These are phyloP conservation scores for Sabatieria punctata DNA, from an alignment of 2,888 invertebrate genomes.

Conservation along the genomic window DNA sequence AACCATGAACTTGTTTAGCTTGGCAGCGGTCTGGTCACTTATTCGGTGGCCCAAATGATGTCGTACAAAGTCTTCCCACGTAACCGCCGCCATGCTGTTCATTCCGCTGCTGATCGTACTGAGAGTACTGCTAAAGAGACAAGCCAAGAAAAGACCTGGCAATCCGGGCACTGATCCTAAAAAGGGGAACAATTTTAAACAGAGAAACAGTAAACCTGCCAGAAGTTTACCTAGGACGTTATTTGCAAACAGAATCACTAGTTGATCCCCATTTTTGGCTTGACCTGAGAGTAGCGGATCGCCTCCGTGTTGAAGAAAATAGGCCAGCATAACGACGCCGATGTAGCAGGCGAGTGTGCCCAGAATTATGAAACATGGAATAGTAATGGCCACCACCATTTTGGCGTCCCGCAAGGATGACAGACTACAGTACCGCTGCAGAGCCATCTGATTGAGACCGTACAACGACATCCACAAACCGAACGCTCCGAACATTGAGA, in stretches of 20 bases:
- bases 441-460: slow-evolving; percentile 18
- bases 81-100: slow-evolving; percentile 8
- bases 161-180: slow-evolving; percentile 6
- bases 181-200: background rate
- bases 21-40: background rate
- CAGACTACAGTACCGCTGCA: slow-evolving; percentile 18
- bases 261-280: slow-evolving; percentile 4
- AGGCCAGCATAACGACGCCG: slow-evolving; percentile 12
- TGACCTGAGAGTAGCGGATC: slow-evolving; percentile 8
- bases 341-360: slow-evolving; percentile 11
- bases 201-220: too few relatives aligned
- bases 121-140: slow-evolving; percentile 7
- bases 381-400: slow-evolving; percentile 14
- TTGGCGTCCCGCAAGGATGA: slow-evolving; percentile 13
- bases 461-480: slow-evolving; percentile 13
- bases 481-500: slow-evolving; percentile 12
- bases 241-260: slow-evolving; percentile 6
- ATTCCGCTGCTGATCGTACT: slow-evolving; percentile 9
- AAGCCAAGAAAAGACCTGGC: slow-evolving; percentile 9
- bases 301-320: slow-evolving; percentile 10
- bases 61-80: slow-evolving; percentile 9
- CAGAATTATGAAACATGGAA: slow-evolving; percentile 15
- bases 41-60: background rate
- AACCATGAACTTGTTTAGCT: slow-evolving; percentile 6
- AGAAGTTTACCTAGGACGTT: slow-evolving; percentile 5